Base-by-base conservation (phyloP, 2,888 invertebrate species). In the Pycnomerus fuliginosus region DNA sequence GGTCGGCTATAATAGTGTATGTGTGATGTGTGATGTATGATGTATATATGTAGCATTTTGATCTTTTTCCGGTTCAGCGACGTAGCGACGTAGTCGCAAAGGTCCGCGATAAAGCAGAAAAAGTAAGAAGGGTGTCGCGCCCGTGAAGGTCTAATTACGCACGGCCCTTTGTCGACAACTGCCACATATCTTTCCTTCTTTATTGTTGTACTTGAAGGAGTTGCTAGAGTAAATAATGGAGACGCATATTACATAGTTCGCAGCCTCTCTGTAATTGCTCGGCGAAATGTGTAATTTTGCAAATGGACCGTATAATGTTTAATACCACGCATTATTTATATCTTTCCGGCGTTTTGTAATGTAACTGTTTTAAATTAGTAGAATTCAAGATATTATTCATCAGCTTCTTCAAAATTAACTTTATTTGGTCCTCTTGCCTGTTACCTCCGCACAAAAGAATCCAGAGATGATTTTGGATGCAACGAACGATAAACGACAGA, bases 221-320 rank as follows among this genome's bases (percentile, higher is more conserved):
- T 51, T 48, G 48, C 44, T n/a, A n/a, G n/a, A n/a, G n/a, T n/a
- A n/a, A 49, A 55, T 55, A 55, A 57, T 56, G 52, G 53, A 56
- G 50, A 52, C 52, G 55, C 50, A 52, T 53, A 58, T 58, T 55
- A 51, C 54, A 46, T 52, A 53, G 52, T 55, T 58, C 49, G 53
- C 53, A 52, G 55, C 47, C 46, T 52, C 51, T 39, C 48, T 46
- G 51, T 55, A 57, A 57, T 57, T 55, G 53, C 53, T 48, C 53
- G 54, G 52, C 51, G 55, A 56, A 56, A 56, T 55, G 54, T 52
- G 52, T 53, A 58, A 56, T 56, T 56, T 58, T 53, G 47, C 52
- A 58, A 58, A 58, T 58, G 56, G 58, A 53, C 52, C 50, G 55
- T 51, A 53, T 55, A 56, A 58, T 55, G 56, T 56, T 57, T 57